Percentiles rank a stretch among this genome's conserved stretches.
Conservation (phyloP, 2,113 vertebrate species). For the Salvator merianae region DNA sequence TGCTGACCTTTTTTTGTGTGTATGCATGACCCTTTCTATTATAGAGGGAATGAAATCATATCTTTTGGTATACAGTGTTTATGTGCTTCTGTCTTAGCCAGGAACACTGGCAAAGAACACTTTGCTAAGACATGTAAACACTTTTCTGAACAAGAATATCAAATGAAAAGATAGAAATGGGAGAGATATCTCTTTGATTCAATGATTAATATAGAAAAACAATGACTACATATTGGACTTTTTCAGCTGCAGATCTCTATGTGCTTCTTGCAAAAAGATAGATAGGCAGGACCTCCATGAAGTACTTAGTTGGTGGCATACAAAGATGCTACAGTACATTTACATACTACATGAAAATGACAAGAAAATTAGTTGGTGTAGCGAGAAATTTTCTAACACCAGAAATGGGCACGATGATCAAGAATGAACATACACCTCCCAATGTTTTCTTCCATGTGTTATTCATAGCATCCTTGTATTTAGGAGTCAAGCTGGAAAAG, state of each 20-base stretch:
- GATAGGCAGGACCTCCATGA: not conserved
- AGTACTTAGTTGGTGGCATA: not conserved
- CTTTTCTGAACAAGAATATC: not conserved
- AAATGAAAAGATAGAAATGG: not conserved
- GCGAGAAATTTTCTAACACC: not conserved
- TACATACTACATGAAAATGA: not conserved
- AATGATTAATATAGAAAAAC: not conserved
- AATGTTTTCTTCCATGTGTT: not conserved
- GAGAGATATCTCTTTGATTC: not conserved
- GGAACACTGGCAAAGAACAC: not conserved
- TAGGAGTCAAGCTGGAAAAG: not conserved
- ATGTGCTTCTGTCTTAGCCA: not conserved
- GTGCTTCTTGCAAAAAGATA: not conserved
- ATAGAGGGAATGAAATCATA: not conserved
- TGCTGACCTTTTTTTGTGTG: conserved; percentile 16
- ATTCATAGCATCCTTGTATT: not conserved
- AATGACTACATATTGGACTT: not conserved
- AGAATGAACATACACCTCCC: not conserved
- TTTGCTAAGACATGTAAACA: conserved; percentile 13
- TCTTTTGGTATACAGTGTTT: not conserved
- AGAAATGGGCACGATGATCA: not conserved
- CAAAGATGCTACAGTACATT: not conserved
- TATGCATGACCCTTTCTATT: conserved; percentile 3
- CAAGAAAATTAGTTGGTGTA: not conserved
- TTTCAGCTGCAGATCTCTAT: too few species aligned